Evolutionary conservation across 2,888 invertebrate species (phyloP), one percentile per base, ranked within the genome.

Genomic region (Phengaris alcon): DNA sequence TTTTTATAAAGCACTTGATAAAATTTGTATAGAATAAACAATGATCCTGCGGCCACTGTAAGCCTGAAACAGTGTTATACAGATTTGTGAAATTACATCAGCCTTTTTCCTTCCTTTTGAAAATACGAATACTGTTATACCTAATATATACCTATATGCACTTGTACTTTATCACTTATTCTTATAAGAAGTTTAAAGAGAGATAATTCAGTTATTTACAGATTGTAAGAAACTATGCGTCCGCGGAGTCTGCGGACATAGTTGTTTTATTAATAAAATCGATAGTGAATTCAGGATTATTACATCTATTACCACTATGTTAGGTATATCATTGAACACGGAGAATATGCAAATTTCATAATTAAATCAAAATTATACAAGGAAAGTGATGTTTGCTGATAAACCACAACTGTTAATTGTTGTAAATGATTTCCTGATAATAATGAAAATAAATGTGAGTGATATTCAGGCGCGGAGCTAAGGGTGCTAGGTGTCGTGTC

Each of bases 401-500:
- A 64, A 64, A 64, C 44, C 69, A 54, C 69, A 46, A 75, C 68
- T 69, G 69, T 75, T 75, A 75, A 75, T 75, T 69, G 75, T 69
- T 76, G 75, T 77, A 75, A 76, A 72, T 80, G 72, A 57, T 76
- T 73, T 77, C 75, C 76, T 77, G 78, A 78, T 80, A 80, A 68
- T 77, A 79, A 76, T 75, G 77, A 77, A 78, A 77, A 82, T 77
- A 79, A 82, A 81, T 77, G 80, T 79, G 79, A 77, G 79, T 76
- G 76, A 79, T 78, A 82, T 82, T 79, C 80, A 80, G 80, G 80
- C 44, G 79, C 77, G 76, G 35, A 64, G 64, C 35, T 35, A 79
- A 35, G 75, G 74, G 76, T 79, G 59, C 59, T 59, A 74, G 81
- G 85, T 92, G 85, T 87, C 93, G 90, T 93, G 93, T 87, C 87